These are phyloP conservation scores for Bubo bubo DNA, from an alignment of 2,113 vertebrate genomes.

Conservation along the genomic window DNA sequence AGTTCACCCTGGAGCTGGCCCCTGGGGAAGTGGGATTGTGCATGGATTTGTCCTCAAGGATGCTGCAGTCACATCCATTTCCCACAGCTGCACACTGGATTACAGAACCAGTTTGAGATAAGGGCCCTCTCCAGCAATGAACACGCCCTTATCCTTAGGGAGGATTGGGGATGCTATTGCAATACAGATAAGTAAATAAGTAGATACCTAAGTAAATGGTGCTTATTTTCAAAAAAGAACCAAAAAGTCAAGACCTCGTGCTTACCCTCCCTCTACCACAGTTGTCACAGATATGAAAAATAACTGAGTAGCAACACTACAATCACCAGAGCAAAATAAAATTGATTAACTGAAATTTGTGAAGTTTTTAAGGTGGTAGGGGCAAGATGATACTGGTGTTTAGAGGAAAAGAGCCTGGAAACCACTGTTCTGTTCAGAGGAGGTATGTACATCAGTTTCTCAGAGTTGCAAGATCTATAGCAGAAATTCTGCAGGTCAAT, in stretches of 20 bases:
- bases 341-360: background rate
- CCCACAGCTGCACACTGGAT: background rate
- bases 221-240: background rate
- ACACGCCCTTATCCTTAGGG: background rate
- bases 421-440: background rate
- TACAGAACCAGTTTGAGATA: background rate
- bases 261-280: background rate
- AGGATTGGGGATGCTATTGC: background rate
- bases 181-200: background rate
- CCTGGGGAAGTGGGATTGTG: background rate
- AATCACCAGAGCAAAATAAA: background rate
- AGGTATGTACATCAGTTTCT: background rate
- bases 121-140: background rate
- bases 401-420: background rate
- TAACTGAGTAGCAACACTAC: background rate
- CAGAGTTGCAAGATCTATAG: background rate
- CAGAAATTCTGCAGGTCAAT: background rate
- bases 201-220: background rate
- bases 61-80: background rate
- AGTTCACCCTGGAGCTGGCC: background rate
- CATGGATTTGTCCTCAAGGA: background rate
- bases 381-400: background rate
- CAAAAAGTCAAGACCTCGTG: rapidly evolving
- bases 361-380: background rate
- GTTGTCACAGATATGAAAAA: background rate